A percentile compares a stretch with the other conserved stretches of the same genome.
Evolutionary conservation across 2,113 vertebrate genomes (phyloP).

Genomic region (Heliornis fulica): DNA sequence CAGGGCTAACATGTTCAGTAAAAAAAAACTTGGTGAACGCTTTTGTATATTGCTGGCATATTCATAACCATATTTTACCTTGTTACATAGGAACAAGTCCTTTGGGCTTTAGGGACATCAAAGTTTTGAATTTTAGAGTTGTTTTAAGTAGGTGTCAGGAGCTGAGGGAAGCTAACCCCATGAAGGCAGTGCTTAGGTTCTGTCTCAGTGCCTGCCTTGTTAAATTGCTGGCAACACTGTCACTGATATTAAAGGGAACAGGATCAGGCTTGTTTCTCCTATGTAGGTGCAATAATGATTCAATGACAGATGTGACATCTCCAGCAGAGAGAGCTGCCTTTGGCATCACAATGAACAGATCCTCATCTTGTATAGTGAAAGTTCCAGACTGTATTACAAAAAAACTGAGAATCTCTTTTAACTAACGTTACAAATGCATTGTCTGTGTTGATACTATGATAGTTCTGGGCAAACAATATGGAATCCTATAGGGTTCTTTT

Average conservation of each 20-base stretch:
- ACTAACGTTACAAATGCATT: neutral
- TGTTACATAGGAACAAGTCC: neutral
- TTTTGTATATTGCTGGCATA: neutral
- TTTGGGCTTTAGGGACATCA: neutral
- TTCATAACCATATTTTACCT: neutral
- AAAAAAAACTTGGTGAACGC: neutral
- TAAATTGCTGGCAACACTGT: accelerated
- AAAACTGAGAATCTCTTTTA: neutral
- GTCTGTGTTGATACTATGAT: neutral
- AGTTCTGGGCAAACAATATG: neutral
- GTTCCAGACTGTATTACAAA: neutral
- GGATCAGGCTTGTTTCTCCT: neutral
- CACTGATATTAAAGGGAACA: neutral
- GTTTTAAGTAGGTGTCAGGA: neutral
- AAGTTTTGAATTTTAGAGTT: neutral
- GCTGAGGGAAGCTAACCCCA: neutral
- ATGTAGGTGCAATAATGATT: neutral
- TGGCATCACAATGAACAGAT: neutral
- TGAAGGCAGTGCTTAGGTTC: neutral
- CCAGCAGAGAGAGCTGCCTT: neutral
- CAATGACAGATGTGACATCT: neutral
- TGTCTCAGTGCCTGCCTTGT: neutral
- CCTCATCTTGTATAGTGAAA: neutral
- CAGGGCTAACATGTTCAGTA: neutral
- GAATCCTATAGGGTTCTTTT: neutral